Evolutionary conservation across 2,888 invertebrate species (phyloP).

Genomic region (Pyrocoelia pectoralis): DNA sequence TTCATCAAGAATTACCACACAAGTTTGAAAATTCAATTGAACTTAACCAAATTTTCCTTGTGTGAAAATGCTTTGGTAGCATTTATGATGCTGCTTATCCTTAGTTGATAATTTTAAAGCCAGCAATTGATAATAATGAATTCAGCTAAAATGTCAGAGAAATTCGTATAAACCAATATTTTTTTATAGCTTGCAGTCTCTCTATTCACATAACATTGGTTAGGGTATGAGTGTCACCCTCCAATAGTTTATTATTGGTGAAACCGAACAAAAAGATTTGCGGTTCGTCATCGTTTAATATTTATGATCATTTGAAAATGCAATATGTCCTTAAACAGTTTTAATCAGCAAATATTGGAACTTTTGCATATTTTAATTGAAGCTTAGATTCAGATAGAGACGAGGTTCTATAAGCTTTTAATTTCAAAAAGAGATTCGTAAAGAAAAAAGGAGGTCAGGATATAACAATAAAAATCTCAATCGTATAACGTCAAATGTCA

Average conservation of each 20-base stretch:
- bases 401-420: neutral
- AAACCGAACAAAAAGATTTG: conserved; percentile 21
- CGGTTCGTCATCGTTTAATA: conserved; percentile 21
- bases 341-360: neutral
- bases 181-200: neutral
- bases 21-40: too few species aligned
- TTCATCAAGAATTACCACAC: too few species aligned
- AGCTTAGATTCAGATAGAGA: neutral
- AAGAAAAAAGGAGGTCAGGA: conserved; percentile 20
- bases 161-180: too few species aligned
- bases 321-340: neutral
- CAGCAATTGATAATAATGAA: too few species aligned
- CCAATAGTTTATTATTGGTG: conserved; percentile 15
- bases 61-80: too few species aligned
- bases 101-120: too few species aligned
- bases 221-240: conserved; percentile 13
- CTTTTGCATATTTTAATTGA: neutral
- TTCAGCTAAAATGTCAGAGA: too few species aligned
- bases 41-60: too few species aligned
- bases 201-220: conserved; percentile 3
- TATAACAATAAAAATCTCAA: conserved; percentile 34
- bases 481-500: conserved; percentile 32
- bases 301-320: conserved; percentile 16
- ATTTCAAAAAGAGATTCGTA: conserved; percentile 10
- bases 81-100: too few species aligned